Evolutionary conservation across 1,140 invertebrate genomes (phyloP).

Genomic region (Lepidurus arcticus): DNA sequence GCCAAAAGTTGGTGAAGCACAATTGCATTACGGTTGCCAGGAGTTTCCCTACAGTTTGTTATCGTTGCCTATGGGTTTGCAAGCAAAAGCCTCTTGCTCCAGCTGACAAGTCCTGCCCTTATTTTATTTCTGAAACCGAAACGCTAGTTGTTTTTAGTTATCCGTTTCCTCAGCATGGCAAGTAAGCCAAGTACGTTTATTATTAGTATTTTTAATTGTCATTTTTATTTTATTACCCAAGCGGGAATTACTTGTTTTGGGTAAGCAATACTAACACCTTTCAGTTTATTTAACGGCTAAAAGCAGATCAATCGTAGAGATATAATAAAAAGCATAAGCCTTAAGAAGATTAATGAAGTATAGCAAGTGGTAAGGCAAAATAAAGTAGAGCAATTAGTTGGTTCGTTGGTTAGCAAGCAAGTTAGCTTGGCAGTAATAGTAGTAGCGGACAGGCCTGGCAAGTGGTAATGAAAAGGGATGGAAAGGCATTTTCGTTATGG

Average conservation of each 20-base stretch:
- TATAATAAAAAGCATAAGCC: too few species aligned
- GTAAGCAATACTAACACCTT: background rate
- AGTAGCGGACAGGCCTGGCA: too few species aligned
- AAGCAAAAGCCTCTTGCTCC: background rate
- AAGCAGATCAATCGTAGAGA: background rate
- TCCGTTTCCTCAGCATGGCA: background rate
- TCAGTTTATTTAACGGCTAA: background rate
- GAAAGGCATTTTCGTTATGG: too few species aligned
- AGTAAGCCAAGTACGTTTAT: background rate
- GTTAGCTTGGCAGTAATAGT: too few species aligned
- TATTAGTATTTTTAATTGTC: too few species aligned
- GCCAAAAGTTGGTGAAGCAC: conserved; percentile 16
- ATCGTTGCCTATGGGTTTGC: conserved; percentile 26
- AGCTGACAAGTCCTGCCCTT: background rate
- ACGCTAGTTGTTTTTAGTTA: background rate
- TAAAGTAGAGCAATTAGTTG: too few species aligned
- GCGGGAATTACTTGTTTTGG: background rate
- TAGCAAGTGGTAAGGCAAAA: too few species aligned
- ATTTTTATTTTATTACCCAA: background rate
- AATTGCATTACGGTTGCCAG: conserved; percentile 13
- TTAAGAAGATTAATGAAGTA: too few species aligned
- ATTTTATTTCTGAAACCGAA: background rate
- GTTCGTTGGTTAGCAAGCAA: too few species aligned
- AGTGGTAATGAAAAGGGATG: too few species aligned
- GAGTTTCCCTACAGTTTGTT: background rate